Conservation (phyloP, 1,140 invertebrate species). For the Diuraphis noxia region DNA sequence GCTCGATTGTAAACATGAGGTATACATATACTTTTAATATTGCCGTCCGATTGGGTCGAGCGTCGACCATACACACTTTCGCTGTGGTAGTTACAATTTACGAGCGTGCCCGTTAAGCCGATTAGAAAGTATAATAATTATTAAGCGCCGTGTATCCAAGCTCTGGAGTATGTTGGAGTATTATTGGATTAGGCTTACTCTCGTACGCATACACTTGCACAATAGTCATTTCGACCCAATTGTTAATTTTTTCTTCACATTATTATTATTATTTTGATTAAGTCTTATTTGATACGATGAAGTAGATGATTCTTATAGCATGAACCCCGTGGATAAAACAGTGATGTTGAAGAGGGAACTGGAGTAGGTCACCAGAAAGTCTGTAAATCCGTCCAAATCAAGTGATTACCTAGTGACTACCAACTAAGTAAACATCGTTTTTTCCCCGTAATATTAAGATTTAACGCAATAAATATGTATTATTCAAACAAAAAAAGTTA, state of each 20-base stretch:
- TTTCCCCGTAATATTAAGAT: no score
- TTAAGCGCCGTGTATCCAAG: neutral
- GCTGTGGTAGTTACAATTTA: neutral
- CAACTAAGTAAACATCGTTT: no score
- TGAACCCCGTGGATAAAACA: neutral
- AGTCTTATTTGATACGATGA: neutral
- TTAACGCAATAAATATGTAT: no score
- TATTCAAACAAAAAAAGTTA: no score
- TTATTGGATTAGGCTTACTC: neutral
- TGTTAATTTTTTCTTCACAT: neutral
- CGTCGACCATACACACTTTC: no score
- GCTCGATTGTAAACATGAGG: neutral
- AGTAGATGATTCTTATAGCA: neutral
- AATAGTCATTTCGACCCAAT: neutral
- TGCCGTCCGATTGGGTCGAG: no score
- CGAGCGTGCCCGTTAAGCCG: neutral
- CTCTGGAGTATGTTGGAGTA: neutral
- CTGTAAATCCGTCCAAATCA: no score
- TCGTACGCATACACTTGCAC: neutral
- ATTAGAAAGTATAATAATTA: constrained; percentile 3
- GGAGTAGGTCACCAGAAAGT: no score
- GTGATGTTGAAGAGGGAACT: no score
- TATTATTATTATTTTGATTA: neutral
- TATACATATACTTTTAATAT: neutral
- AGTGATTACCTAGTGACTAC: no score